Evolutionary conservation across 1,140 invertebrate species (phyloP).

Genomic region (Drosophila micromelanica): DNA sequence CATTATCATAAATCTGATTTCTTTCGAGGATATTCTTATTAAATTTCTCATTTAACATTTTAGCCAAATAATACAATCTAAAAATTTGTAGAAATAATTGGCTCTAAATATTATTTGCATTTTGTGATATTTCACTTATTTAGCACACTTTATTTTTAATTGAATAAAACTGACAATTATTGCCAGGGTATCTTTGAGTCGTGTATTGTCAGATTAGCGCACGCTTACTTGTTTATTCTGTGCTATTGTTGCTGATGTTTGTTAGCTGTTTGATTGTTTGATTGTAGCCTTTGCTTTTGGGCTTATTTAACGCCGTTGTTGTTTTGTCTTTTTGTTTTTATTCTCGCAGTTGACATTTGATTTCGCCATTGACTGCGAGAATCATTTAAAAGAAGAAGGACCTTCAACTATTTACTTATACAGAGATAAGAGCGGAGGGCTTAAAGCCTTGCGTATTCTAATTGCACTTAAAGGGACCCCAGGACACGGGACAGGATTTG

Average conservation of each 20-base stretch:
- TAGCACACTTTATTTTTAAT: too few species aligned
- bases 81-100: too few species aligned
- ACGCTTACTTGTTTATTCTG: too few species aligned
- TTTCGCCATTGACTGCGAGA: conserved; percentile 23
- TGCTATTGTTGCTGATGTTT: conserved; percentile 5
- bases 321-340: background rate
- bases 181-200: too few species aligned
- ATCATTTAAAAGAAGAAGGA: conserved; percentile 29
- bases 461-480: conserved; percentile 42
- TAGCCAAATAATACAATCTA: too few species aligned
- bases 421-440: conserved; percentile 33
- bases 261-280: background rate
- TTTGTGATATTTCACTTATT: too few species aligned
- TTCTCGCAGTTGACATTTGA: conserved; percentile 38
- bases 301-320: background rate
- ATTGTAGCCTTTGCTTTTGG: background rate
- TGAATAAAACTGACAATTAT: too few species aligned
- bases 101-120: too few species aligned
- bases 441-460: conserved; percentile 43
- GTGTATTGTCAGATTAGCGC: too few species aligned
- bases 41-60: too few species aligned
- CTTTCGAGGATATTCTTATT: too few species aligned
- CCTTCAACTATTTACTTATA: conserved; percentile 34
- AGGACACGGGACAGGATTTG: conserved; percentile 12
- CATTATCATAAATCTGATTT: too few species aligned